Conservation (phyloP, 92 coral and sea anemone genomes). For the Umimayanthus kanabou region DNA sequence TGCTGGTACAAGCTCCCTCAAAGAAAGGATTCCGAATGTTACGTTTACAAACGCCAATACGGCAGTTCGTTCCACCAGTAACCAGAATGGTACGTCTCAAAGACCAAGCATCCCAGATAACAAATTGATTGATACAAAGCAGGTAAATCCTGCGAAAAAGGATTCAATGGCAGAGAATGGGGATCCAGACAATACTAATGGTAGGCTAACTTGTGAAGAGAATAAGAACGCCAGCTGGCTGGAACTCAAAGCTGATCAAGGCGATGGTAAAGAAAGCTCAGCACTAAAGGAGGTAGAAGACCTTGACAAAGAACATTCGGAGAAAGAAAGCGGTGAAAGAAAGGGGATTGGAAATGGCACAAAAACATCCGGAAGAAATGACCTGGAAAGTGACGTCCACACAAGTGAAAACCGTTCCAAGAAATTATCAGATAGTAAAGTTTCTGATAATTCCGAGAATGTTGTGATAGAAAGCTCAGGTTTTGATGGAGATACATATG, state of each 20-base stretch:
- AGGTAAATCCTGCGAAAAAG: background rate
- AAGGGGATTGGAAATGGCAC: background rate
- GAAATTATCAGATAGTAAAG: background rate
- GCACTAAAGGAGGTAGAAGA: background rate
- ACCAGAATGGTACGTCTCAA: background rate
- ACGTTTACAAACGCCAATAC: background rate
- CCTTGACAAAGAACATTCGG: no score
- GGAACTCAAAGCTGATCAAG: background rate
- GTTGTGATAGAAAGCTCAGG: background rate
- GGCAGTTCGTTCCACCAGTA: background rate
- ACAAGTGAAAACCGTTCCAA: background rate
- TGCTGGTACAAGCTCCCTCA: no score
- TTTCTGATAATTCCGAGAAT: background rate
- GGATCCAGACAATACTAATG: background rate
- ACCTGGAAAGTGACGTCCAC: background rate
- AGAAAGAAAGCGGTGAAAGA: background rate
- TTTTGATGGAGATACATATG: background rate
- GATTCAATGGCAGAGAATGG: background rate
- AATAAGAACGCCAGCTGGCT: slow-evolving; percentile 18
- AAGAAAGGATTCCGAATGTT: background rate
- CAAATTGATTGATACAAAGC: background rate
- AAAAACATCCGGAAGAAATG: background rate
- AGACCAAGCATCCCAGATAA: background rate
- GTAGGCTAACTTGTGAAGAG: background rate
- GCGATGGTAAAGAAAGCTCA: background rate